phyloP scores from a whole-genome alignment of 2,888 invertebrate species.

The Drosophila longiperda region DNA sequence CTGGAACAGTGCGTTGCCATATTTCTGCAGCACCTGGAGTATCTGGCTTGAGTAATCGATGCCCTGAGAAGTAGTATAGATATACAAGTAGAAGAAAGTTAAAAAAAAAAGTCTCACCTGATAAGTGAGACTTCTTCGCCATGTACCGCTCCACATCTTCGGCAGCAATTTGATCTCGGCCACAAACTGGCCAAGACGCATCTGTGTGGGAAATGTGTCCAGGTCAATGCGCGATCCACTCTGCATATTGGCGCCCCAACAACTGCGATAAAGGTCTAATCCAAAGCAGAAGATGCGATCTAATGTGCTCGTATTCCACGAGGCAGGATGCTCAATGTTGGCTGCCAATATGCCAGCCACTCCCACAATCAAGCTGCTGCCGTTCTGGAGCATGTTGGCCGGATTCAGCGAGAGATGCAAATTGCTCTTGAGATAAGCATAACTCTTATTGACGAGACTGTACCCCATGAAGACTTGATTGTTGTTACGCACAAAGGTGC shows the following conservation, averaged over 20 bases:
- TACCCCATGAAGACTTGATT: constrained; percentile 65
- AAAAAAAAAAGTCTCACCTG: constrained; percentile 23
- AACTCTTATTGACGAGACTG: constrained; percentile 72
- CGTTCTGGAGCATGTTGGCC: constrained; percentile 62
- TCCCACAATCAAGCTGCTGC: constrained; percentile 78
- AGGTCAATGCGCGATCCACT: constrained; percentile 58
- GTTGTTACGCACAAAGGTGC: constrained; percentile 60
- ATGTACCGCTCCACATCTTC: constrained; percentile 59
- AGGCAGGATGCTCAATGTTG: constrained; percentile 82
- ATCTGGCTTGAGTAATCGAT: constrained; percentile 60
- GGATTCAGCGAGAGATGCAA: constrained; percentile 75
- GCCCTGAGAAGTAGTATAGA: constrained; percentile 20
- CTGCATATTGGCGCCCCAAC: constrained; percentile 66
- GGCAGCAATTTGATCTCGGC: constrained; percentile 59
- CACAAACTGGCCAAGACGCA: constrained; percentile 79
- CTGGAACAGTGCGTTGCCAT: constrained; percentile 77
- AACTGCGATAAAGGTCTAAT: constrained; percentile 70
- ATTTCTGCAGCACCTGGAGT: constrained; percentile 21
- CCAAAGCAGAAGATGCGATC: constrained; percentile 82
- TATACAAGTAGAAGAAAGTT: too few relatives aligned
- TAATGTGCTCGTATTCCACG: constrained; percentile 78
- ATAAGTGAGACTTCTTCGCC: constrained; percentile 56
- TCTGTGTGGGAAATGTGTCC: constrained; percentile 74
- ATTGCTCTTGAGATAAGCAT: constrained; percentile 75
- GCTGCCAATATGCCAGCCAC: constrained; percentile 75